These are phyloP conservation scores for Aphidius colemani DNA, from an alignment of 2,888 invertebrate genomes.

Conservation along the genomic window DNA sequence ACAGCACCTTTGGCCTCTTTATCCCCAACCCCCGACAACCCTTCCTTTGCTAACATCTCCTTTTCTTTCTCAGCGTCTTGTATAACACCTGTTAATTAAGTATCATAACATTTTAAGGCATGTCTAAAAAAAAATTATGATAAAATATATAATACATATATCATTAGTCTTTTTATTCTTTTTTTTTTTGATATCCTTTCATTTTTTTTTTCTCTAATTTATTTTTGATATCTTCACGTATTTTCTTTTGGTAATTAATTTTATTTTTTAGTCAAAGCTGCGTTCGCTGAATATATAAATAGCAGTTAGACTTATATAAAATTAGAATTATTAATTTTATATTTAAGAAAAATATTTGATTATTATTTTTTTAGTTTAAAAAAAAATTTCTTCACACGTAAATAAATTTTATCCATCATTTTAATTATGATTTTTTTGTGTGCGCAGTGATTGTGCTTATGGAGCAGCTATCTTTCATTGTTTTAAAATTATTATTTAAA, in stretches of 20 bases:
- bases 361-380: constrained; percentile 17
- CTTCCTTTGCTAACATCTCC: constrained; percentile 60
- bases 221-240: constrained; percentile 14
- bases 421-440: constrained; percentile 47
- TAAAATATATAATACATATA: constrained; percentile 33
- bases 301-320: no score
- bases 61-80: constrained; percentile 60
- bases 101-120: constrained; percentile 57
- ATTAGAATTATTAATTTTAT: constrained; percentile 33
- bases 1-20: constrained; percentile 55
- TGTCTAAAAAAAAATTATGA: constrained; percentile 45
- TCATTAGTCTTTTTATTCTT: constrained; percentile 21
- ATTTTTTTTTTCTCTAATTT: constrained; percentile 9
- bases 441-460: constrained; percentile 54
- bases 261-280: constrained; percentile 59
- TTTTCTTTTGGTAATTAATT: constrained; percentile 34
- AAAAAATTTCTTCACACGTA: constrained; percentile 32
- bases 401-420: constrained; percentile 55
- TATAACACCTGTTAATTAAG: constrained; percentile 61
- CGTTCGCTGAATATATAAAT: constrained; percentile 45
- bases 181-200: constrained; percentile 12
- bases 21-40: constrained; percentile 59
- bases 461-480: constrained; percentile 54
- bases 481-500: background rate
- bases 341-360: constrained; percentile 28